Percentiles rank a stretch among this genome's conserved stretches.
phyloP scores from a whole-genome alignment of 1,140 invertebrate genomes.

The Leguminivora glycinivorella region DNA sequence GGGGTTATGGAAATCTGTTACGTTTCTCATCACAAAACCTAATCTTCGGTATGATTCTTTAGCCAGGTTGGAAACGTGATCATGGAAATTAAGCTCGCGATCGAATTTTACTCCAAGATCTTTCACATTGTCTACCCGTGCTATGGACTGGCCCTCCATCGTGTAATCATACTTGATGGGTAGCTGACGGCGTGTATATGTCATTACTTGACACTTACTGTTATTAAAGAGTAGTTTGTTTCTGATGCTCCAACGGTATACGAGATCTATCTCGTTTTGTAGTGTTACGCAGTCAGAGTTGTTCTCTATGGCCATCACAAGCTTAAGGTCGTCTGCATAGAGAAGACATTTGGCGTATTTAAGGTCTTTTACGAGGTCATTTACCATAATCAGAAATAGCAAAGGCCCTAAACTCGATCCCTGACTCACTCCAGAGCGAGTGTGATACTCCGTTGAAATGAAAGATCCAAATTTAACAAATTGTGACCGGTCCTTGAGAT shows the following conservation, averaged over 20 bases:
- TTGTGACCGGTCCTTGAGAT: conserved; percentile 1
- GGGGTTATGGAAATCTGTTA: too few relatives aligned
- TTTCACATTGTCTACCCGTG: not conserved
- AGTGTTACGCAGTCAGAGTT: not conserved
- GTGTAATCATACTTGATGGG: not conserved
- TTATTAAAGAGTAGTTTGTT: not conserved
- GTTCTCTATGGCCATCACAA: not conserved
- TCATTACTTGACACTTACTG: not conserved
- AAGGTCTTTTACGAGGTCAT: conserved; percentile 11
- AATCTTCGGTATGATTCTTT: too few relatives aligned
- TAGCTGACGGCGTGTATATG: not conserved
- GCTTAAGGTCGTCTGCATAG: conserved; percentile 24
- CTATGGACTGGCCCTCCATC: not conserved
- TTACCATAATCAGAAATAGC: conserved; percentile 14
- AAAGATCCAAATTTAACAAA: conserved; percentile 13
- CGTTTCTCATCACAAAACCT: too few relatives aligned
- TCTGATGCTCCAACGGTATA: not conserved
- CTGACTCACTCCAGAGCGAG: conserved; percentile 23
- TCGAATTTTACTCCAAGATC: conserved; percentile 17
- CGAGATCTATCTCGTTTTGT: not conserved
- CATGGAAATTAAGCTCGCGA: conserved; percentile 16
- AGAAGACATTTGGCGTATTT: not conserved
- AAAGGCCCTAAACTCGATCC: too few relatives aligned
- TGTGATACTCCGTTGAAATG: not conserved
- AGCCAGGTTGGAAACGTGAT: not conserved